Evolutionary conservation across 2,797 vertebrate genomes (phyloP), one percentile per base, ranked within the genome.

Genomic region (Steatocranus sp.): DNA sequence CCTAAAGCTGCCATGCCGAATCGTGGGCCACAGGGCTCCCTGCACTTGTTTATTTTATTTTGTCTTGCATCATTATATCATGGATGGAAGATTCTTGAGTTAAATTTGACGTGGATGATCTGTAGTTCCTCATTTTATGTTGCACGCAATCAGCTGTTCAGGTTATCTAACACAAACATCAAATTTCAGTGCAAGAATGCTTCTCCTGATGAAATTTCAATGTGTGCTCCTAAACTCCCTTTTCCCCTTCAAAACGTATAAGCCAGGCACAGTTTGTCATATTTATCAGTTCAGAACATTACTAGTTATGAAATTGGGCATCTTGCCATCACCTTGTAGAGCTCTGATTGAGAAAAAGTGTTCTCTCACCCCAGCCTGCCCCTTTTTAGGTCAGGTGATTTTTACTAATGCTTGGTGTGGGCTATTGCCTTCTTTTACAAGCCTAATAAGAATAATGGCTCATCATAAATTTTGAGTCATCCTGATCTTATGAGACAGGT

Each of bases 351-450:
- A 96, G 94, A 85, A 81, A 79, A 87, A 90, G 88, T 81, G 86
- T 93, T 88, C 87, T 82, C 50, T 94, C 91, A 92, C 92, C 91
- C 84, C 90, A 80, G 87, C 75, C 68, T 89, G 88, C 87, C 90
- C 94, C 93, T 94, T 93, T 91, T 95, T 92, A 94, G 87, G 90
- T 92, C 91, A 91, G 92, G 92, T 94, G 90, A 93, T 93, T 95
- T 94, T 95, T 93, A 95, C 93, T 94, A 95, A 96, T 91, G 92
- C 85, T 76, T 90, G 92, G 85, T 81, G 85, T 91, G 88, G 92
- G 90, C 90, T 93, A 95, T 95, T 94, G 93, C 93, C 88, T 88
- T 85, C 86, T 93, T 96, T 96, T 94, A 96, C 90, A 94, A 93
- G 94, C 90, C 92, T 95, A 94, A 94, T 95, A 94, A 94, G 94